Conservation (phyloP, 2,797 vertebrate genomes). For the Acanthurus tractus region DNA sequence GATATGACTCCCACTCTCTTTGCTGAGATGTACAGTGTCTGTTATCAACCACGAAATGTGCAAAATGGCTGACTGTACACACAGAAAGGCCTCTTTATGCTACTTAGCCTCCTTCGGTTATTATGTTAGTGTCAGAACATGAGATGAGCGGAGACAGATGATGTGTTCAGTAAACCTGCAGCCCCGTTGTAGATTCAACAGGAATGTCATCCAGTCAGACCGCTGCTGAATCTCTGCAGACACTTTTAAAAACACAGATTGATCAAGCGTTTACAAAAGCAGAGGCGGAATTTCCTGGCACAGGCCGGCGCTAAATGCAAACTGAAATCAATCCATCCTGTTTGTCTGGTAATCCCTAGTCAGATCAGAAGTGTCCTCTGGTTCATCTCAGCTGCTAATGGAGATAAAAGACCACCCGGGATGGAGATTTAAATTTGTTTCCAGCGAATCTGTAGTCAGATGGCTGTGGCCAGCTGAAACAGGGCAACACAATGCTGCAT, state of each 20-base stretch:
- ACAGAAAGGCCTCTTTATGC: conserved; percentile 49
- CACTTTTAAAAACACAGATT: conserved; percentile 17
- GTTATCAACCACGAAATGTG: conserved; percentile 16
- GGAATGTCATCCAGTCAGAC: conserved; percentile 4
- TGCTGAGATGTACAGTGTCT: neutral
- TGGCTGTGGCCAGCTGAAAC: conserved; percentile 7
- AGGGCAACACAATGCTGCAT: conserved; percentile 21
- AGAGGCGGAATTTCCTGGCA: conserved; percentile 20
- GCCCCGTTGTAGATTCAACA: conserved; percentile 37
- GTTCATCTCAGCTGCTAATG: conserved; percentile 20
- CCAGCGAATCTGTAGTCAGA: conserved; percentile 30
- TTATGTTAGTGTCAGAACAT: conserved; percentile 54
- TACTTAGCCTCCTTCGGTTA: conserved; percentile 54
- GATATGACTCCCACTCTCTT: neutral
- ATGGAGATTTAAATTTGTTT: conserved; percentile 22
- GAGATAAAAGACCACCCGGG: conserved; percentile 16
- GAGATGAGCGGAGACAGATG: conserved; percentile 50
- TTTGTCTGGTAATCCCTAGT: conserved; percentile 17
- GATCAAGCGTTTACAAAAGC: conserved; percentile 4
- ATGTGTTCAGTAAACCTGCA: conserved; percentile 39
- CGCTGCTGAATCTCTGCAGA: conserved; percentile 6
- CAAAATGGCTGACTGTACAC: conserved; percentile 46
- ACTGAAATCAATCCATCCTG: conserved; percentile 5
- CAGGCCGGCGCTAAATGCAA: neutral
- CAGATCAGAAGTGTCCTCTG: conserved; percentile 20